Evolutionary conservation across 2,888 invertebrate species (phyloP), one percentile per base, ranked within the genome.

Genomic region (Magallana nippona): DNA sequence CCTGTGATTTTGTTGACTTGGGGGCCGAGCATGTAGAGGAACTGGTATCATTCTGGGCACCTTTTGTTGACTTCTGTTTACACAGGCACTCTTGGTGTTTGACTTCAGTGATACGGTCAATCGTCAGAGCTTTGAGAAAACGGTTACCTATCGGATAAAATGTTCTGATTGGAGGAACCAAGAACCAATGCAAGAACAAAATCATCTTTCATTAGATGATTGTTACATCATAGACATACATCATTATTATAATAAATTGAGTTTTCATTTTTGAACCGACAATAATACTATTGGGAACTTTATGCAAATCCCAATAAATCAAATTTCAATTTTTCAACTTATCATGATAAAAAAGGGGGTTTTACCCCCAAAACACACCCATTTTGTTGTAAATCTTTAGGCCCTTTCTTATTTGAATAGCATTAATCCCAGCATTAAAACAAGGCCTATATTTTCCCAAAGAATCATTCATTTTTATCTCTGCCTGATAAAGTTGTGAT

Each of bases 101-200:
- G 71, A 71, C 71, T 71, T 71, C 15, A 22, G 27, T 71, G 71
- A 71, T 71, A 71, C 15, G 27, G 71, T 15, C 71, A 71, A 71
- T 71, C 27, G 15, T 71, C 71, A 32, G 71, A 71, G 71, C 27
- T 15, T 71, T 17, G 71, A 27, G 15, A 71, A 71, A 71, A 71
- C 27, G 2, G 32, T 71, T 71, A 71, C 71, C 13, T 71, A 22
- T 32, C 71, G 32, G 71, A 22, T 71, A 27, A 32, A 27, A 32
- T 15, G 15, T 71, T 71, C 5, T 71, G 71, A 71, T 71, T 60
- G 32, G 27, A 71, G 62, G 71, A 71, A 8, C 44, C 27, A 71
- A 22, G 32, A 71, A 27, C 13, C 13, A 17, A 19, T 60, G 10
- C 60, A 60, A 60, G 60, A 60, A 44, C 44, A 44, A 44, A 44